Base-by-base conservation (phyloP, 2,797 vertebrate species). In the Crocodylus rhombifer region DNA sequence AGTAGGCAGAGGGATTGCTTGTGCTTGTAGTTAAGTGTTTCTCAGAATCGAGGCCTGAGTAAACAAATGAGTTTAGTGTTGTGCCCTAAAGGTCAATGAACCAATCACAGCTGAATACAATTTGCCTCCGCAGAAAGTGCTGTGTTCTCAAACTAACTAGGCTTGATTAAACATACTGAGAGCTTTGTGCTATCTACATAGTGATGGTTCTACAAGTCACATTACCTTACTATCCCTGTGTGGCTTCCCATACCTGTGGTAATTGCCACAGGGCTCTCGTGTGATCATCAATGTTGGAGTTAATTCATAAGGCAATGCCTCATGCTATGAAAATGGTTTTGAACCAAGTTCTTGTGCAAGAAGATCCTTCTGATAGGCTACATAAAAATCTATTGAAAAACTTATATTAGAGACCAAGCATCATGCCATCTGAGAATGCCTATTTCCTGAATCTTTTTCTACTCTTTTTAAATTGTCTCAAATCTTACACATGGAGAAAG, bases 321-420 rank as follows among this genome's bases (percentile, higher is more conserved):
- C 58, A 58, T 3, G 4, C 77, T 92, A 86, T 91, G 96, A 88
- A 97, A 97, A 92, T 94, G 96, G 94, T 96, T 95, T 93, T 60
- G 94, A 93, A 95, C 57, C 65, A 51, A 64, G 60, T 80, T 89
- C 91, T 28, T 57, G 61, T 83, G 84, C 82, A 82, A 21, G 14
- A 73, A 84, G 69, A 88, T 67, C 85, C 92, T 92, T 83, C 94
- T 90, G 63, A 84, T 78, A 86, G 60, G 64, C 0, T 16, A 71
- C 74, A 91, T 57, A 20, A 1, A 15, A 51, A 51, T 9, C 30
- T 93, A 93, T 81, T 20, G 20, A 74, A 64, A 84, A 88, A 71
- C 51, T 77, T 89, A 14, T 85, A 16, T 1, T 28, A 1, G 21
- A 92, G 89, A 87, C 71, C 62, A 64, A 77, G 86, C 86, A 86